Base-by-base conservation (phyloP, 1,140 invertebrate species). In the Ips nitidus region DNA sequence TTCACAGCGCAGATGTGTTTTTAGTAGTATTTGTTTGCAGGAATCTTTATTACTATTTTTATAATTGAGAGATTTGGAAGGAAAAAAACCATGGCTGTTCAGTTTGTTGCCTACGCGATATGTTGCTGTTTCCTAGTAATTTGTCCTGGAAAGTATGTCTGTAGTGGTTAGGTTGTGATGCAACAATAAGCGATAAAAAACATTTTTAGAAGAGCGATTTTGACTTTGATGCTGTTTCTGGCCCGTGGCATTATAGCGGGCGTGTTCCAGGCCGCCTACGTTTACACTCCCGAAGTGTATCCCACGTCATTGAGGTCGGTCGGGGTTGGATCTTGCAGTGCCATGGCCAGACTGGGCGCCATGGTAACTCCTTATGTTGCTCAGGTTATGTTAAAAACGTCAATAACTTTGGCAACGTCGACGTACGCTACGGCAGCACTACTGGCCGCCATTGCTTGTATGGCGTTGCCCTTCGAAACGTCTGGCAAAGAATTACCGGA, bases 261-360 rank as follows among this genome's bases (percentile, higher is more conserved):
- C 1, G 89, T 96, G 2, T 98, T 98, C 78, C 94, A 97, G 86
- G 94, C 94, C 8, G 93, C 94, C 0, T 98, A 98, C 78, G 94
- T 98, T 8, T 98, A 98, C 76, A 97, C 95, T 8, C 94, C 95
- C 38, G 95, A 97, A 86, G 92, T 96, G 64, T 97, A 97, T 81
- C 94, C 95, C 0, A 97, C 94, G 2, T 92, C 92, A 52, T 85
- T 96, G 70, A 80, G 94, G 71, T 91, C 93, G 41, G 89, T 95
- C 45, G 95, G 94, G 1, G 88, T 97, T 1, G 94, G 94, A 2
- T 89, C 92, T 1, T 95, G 94, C 79, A 94, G 92, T 77, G 91
- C 91, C 2, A 94, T 97, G 85, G 94, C 95, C 2, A 82, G 95
- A 66, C 84, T 97, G 40, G 95, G 95, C 45, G 94, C 95, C 36